Evolutionary conservation across 2,888 invertebrate species (phyloP).

Genomic region (Tupiocoris notatus): DNA sequence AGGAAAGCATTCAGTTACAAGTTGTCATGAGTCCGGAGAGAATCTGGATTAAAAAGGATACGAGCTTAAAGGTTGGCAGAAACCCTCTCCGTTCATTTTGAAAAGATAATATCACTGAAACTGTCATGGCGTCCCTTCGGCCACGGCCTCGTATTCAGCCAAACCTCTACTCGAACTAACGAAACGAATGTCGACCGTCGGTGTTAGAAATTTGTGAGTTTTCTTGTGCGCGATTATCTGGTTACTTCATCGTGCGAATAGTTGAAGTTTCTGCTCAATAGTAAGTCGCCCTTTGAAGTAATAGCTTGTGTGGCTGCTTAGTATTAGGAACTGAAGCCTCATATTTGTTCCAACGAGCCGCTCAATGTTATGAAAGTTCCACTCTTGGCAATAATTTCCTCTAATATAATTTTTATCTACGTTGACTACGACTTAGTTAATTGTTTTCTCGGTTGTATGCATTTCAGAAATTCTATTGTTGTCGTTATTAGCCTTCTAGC

Average conservation of each 20-base stretch:
- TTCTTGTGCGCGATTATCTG: not conserved
- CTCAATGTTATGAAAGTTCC: no score
- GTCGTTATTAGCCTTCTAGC: no score
- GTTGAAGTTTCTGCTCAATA: not conserved
- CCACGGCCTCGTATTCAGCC: not conserved
- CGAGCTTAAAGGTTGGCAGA: not conserved
- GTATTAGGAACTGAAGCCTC: no score
- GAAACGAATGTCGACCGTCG: not conserved
- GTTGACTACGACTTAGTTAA: no score
- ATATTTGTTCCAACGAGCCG: no score
- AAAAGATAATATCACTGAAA: not conserved
- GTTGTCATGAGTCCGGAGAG: no score
- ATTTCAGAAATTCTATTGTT: no score
- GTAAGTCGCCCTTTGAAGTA: not conserved
- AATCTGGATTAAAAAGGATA: not conserved
- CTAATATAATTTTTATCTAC: no score
- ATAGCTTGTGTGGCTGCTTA: no score
- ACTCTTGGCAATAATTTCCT: no score
- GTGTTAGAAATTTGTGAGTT: not conserved
- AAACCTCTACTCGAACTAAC: not conserved
- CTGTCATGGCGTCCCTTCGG: not conserved
- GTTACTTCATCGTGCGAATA: not conserved
- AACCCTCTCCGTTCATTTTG: not conserved
- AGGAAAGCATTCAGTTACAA: no score
- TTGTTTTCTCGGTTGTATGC: no score